A percentile compares a stretch with the other conserved stretches of the same genome.
Evolutionary conservation across 2,797 vertebrate species (phyloP).

Genomic region (Otus scops): DNA sequence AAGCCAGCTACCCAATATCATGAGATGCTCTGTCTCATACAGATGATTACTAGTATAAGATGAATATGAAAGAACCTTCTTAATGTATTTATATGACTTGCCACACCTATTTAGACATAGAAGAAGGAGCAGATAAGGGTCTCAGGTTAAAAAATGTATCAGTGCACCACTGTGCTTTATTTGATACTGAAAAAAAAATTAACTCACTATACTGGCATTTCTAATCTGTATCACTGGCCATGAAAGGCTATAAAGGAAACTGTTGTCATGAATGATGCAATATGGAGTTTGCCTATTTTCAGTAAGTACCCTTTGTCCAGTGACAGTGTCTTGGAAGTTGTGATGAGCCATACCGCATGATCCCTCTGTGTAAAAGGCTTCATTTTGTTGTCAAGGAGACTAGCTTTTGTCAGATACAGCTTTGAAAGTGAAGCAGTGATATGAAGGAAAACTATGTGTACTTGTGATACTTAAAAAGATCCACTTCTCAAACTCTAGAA

Average conservation of each 20-base stretch:
- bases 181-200: background rate
- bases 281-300: background rate
- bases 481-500: background rate
- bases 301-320: background rate
- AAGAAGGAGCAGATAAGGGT: background rate
- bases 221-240: background rate
- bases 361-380: background rate
- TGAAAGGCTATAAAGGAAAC: background rate
- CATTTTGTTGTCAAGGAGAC: slow-evolving; percentile 59
- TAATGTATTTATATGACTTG: background rate
- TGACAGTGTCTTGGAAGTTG: background rate
- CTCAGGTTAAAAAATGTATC: accelerated
- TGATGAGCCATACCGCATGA: background rate
- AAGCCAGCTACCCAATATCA: background rate
- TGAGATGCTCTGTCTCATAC: background rate
- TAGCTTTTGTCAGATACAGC: background rate
- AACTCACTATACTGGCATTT: background rate
- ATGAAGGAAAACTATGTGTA: background rate
- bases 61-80: background rate
- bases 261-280: accelerated
- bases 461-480: background rate
- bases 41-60: background rate
- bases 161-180: background rate
- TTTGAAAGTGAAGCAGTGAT: background rate
- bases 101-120: background rate